Conservation (phyloP, 35 echinoderm and acorn worm species). For the Heliocidaris erythrogramma region DNA sequence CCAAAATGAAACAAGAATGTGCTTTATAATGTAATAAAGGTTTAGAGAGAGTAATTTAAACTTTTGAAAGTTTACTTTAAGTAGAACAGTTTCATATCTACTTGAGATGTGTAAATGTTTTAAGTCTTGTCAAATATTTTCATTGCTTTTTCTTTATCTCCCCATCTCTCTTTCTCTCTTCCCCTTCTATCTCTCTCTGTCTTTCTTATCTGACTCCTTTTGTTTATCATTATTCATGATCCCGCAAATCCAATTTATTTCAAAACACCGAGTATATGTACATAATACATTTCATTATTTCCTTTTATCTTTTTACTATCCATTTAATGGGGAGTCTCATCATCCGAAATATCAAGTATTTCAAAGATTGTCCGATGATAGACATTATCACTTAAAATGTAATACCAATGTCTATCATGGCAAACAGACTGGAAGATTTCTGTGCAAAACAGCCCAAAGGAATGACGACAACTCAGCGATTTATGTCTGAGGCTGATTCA, state of each 20-base stretch:
- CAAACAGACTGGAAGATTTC: neutral
- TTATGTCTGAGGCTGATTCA: neutral
- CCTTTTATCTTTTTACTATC: neutral
- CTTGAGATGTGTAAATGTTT: neutral
- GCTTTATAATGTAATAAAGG: no score
- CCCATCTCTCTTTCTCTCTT: no score
- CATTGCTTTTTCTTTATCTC: no score
- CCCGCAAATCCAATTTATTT: no score
- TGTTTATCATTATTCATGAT: no score
- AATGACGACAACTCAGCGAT: neutral
- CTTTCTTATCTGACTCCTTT: no score
- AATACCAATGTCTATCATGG: neutral
- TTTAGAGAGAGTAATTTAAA: no score
- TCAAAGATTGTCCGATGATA: neutral
- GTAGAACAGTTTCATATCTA: neutral
- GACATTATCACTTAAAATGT: neutral
- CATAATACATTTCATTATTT: neutral
- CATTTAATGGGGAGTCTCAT: neutral
- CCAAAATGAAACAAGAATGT: no score
- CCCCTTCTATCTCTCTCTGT: no score
- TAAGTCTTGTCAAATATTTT: no score
- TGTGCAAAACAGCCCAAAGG: neutral
- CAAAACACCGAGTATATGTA: neutral
- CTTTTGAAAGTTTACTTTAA: neutral
- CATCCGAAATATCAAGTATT: neutral